Conservation (phyloP, 2,113 vertebrate genomes). For the Sapayoa aenigma region DNA sequence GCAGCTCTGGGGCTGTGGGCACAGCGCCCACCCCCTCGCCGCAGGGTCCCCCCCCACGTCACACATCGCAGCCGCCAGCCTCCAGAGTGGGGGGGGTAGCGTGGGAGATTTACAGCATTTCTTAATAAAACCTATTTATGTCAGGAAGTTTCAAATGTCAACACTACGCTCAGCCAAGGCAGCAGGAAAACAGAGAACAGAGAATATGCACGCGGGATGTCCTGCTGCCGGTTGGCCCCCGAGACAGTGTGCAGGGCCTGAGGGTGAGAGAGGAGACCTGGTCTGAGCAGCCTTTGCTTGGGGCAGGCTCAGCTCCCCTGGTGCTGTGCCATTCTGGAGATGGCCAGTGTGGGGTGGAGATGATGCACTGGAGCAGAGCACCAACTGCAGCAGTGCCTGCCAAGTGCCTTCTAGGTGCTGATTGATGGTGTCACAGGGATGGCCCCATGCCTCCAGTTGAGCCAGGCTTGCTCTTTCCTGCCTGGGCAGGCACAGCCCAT, state of each 20-base stretch:
- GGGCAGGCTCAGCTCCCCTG: neutral
- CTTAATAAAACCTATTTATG: slow-evolving; percentile 13
- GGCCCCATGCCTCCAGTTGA: rapidly evolving
- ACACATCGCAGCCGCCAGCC: neutral
- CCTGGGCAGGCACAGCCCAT: neutral
- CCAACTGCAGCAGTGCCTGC: rapidly evolving
- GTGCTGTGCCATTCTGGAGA: rapidly evolving
- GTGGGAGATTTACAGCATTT: neutral
- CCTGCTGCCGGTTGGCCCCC: neutral
- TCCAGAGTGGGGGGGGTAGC: rapidly evolving
- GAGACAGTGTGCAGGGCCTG: rapidly evolving
- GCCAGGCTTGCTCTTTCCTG: neutral
- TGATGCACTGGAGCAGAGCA: rapidly evolving
- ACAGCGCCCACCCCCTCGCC: rapidly evolving
- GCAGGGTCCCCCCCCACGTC: neutral
- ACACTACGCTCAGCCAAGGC: neutral
- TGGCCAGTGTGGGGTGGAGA: rapidly evolving
- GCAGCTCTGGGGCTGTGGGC: neutral
- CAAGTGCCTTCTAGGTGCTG: neutral
- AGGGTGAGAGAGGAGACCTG: neutral
- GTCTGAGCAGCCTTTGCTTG: rapidly evolving
- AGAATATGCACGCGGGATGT: rapidly evolving
- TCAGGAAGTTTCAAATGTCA: slow-evolving; percentile 47
- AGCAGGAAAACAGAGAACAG: neutral
- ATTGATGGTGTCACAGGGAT: rapidly evolving